Percentiles rank a stretch among this genome's conserved stretches.
Evolutionary conservation across 2,888 invertebrate genomes (phyloP).

Genomic region (Eupithecia tripunctaria): DNA sequence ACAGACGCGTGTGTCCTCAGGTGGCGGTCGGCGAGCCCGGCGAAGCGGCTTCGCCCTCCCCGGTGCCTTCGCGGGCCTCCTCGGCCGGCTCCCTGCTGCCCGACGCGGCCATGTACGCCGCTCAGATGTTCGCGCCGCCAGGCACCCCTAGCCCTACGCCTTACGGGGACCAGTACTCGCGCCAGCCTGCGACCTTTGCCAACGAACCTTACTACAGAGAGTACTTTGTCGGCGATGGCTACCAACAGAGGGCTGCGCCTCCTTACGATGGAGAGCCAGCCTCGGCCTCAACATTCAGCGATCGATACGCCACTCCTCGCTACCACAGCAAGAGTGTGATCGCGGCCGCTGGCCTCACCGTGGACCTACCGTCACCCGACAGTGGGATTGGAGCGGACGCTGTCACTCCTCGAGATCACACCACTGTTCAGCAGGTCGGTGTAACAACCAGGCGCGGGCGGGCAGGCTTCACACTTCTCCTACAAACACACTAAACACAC

Average conservation of each 20-base stretch:
- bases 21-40: constrained; percentile 83
- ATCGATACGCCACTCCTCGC: constrained; percentile 87
- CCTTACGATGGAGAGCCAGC: constrained; percentile 85
- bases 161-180: constrained; percentile 80
- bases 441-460: constrained; percentile 73
- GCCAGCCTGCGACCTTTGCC: constrained; percentile 86
- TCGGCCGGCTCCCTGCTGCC: constrained; percentile 84
- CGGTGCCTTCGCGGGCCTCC: constrained; percentile 86
- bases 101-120: constrained; percentile 87
- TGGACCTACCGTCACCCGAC: constrained; percentile 97
- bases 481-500: constrained; percentile 50
- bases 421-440: constrained; percentile 94
- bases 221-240: constrained; percentile 88
- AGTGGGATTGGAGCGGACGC: constrained; percentile 97
- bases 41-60: constrained; percentile 86
- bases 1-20: constrained; percentile 86
- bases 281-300: constrained; percentile 87
- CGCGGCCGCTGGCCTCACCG: constrained; percentile 92
- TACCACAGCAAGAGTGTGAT: constrained; percentile 90
- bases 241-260: constrained; percentile 85
- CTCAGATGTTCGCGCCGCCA: constrained; percentile 88
- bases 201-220: constrained; percentile 92
- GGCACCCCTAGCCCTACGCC: constrained; percentile 88
- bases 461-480: constrained; percentile 64
- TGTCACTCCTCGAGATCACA: constrained; percentile 95